Evolutionary conservation across 2,797 vertebrate species (phyloP).

Genomic region (Urosaurus nigricauda): DNA sequence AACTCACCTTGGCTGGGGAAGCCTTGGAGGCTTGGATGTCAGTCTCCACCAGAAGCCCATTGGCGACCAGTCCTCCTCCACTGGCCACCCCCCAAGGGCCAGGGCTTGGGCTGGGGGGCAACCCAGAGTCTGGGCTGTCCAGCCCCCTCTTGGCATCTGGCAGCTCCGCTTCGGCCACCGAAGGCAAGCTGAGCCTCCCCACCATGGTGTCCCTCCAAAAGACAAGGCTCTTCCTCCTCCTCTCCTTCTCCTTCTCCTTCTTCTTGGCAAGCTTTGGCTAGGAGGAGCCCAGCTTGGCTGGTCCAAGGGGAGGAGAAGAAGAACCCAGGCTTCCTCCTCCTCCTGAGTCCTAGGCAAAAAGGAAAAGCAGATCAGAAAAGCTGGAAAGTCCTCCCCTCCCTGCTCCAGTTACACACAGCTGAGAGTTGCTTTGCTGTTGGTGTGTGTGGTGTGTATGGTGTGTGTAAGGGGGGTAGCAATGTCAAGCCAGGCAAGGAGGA

Average conservation of each 20-base stretch:
- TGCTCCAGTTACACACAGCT: background rate
- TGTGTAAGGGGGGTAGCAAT: no score
- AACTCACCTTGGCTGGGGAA: constrained; percentile 27
- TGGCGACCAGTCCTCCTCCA: constrained; percentile 18
- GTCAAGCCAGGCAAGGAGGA: background rate
- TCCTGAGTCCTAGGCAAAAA: no score
- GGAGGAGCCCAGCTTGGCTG: background rate
- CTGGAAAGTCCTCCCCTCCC: no score
- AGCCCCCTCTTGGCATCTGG: constrained; percentile 89
- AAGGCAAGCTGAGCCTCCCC: constrained; percentile 89
- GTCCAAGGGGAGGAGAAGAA: background rate
- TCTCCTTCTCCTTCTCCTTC: no score
- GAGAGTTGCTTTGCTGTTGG: background rate
- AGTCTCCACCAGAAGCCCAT: constrained; percentile 74
- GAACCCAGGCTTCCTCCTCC: background rate
- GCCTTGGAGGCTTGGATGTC: constrained; percentile 38
- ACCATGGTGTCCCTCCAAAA: constrained; percentile 83
- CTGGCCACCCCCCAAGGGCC: constrained; percentile 82
- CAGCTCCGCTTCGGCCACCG: constrained; percentile 82
- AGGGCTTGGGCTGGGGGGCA: constrained; percentile 92
- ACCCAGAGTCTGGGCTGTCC: constrained; percentile 94
- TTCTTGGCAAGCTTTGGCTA: background rate
- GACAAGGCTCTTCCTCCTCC: background rate
- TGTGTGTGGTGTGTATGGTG: no score
- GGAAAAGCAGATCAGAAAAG: no score